Base-by-base conservation (phyloP, 2,888 invertebrate species). In the Selenia dentaria region DNA sequence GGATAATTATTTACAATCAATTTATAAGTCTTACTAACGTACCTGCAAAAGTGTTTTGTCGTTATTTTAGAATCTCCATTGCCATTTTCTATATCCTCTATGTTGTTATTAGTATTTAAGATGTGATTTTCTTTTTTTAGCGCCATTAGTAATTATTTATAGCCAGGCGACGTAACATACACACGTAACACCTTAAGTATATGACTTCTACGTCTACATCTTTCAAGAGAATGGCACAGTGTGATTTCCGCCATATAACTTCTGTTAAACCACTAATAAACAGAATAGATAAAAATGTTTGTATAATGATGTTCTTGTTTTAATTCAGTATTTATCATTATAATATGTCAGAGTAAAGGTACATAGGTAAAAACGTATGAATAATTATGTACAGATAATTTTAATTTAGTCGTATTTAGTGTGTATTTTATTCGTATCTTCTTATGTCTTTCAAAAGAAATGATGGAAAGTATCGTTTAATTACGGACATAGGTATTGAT, bases 211-310 rank as follows among this genome's bases (percentile, higher is more conserved):
- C 42, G 41, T 39, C 48, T 41, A 44, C 45, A 51, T 50, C 41
- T 54, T 36, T 11, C 28, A 44, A 20, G 28, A 43, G 48, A 37
- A 43, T 48, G 34, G 38, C 27, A 38, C 40, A 39, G 27, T 37
- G 25, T 41, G 50, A 33, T 41, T 54, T 57, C 56, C 54, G 47
- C 51, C 26, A 37, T 49, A 47, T 24, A 43, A 37, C 44, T 42
- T 40, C 31, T 49, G 43, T 50, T 48, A 42, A 55, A 54, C 53
- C 53, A 29, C 31, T 18, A 39, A 46, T 51, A 55, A 55, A 57
- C 50, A 54, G 10, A 11, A 37, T 40, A 51, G 58, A 64, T 62
- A 55, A 50, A 51, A 54, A 44, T 51, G 49, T 55, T 55, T 60
- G 49, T 45, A 40, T 38, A 43, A 49, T 31, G 28, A 34, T 34